phyloP scores from a whole-genome alignment of 2,797 vertebrate species.

The Gymnoscopelus microlampas region DNA sequence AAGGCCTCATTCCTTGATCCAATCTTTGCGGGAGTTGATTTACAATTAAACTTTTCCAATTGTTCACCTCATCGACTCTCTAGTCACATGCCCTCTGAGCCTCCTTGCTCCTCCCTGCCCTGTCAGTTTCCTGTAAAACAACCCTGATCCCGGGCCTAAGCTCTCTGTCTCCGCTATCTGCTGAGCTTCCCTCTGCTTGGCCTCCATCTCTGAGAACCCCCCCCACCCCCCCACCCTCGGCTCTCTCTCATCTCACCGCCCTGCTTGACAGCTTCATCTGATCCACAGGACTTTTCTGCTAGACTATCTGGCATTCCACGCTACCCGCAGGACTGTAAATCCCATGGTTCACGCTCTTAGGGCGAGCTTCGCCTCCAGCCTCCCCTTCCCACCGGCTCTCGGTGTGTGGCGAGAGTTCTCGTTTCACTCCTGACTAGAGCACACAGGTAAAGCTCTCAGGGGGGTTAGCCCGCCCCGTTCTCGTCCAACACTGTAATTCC shows the following conservation, averaged over 20 bases:
- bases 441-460: constrained; percentile 63
- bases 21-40: constrained; percentile 74
- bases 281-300: constrained; percentile 78
- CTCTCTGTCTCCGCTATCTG: constrained; percentile 74
- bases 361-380: constrained; percentile 54
- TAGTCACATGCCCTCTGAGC: constrained; percentile 66
- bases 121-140: constrained; percentile 79
- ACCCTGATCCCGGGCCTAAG: constrained; percentile 79
- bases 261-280: constrained; percentile 83
- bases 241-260: constrained; percentile 74
- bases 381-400: constrained; percentile 66
- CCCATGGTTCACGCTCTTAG: constrained; percentile 77
- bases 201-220: constrained; percentile 72
- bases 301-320: constrained; percentile 74
- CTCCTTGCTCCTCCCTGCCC: constrained; percentile 67
- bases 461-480: constrained; percentile 52
- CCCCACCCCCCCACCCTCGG: constrained; percentile 15
- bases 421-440: constrained; percentile 68
- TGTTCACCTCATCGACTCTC: constrained; percentile 71
- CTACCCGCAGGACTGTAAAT: constrained; percentile 78
- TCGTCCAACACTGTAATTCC: constrained; percentile 60
- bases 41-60: constrained; percentile 64
- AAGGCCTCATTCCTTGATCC: constrained; percentile 60
- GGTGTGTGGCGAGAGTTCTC: constrained; percentile 73
- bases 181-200: constrained; percentile 71